Conservation (phyloP, 2,797 vertebrate genomes). For the Pipistrellus nathusii region DNA sequence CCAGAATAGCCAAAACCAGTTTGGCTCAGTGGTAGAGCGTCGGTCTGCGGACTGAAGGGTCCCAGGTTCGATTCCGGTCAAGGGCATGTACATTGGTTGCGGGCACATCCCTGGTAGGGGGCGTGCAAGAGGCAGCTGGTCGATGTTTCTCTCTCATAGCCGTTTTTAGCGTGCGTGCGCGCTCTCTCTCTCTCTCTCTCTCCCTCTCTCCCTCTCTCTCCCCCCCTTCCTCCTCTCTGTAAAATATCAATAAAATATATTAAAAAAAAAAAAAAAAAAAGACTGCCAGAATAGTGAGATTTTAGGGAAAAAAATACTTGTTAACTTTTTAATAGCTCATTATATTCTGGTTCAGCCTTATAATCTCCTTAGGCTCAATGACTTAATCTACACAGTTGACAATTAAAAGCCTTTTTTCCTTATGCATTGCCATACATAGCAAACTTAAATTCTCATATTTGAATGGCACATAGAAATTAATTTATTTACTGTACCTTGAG, state of each 20-base stretch:
- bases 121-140: too few relatives aligned
- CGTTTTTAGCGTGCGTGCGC: too few relatives aligned
- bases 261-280: not conserved
- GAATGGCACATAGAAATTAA: conserved; percentile 31
- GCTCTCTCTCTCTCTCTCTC: too few relatives aligned
- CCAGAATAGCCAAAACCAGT: not conserved
- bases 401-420: not conserved
- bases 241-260: too few relatives aligned
- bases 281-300: not conserved
- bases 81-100: too few relatives aligned
- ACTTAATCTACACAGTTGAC: not conserved
- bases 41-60: too few relatives aligned
- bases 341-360: conserved; percentile 15
- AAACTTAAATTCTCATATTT: conserved; percentile 44
- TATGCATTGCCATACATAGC: not conserved
- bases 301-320: conserved; percentile 33
- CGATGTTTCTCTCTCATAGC: too few relatives aligned
- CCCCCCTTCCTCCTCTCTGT: too few relatives aligned
- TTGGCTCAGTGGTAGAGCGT: too few relatives aligned
- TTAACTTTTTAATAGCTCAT: conserved; percentile 14
- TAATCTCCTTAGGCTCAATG: not conserved
- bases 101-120: too few relatives aligned
- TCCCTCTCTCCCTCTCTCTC: too few relatives aligned
- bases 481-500: not conserved
- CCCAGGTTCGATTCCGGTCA: too few relatives aligned